A percentile compares a stretch with the other conserved stretches of the same genome.
phyloP scores from a whole-genome alignment of 2,888 invertebrate genomes.

The Cylindroiulus punctatus region DNA sequence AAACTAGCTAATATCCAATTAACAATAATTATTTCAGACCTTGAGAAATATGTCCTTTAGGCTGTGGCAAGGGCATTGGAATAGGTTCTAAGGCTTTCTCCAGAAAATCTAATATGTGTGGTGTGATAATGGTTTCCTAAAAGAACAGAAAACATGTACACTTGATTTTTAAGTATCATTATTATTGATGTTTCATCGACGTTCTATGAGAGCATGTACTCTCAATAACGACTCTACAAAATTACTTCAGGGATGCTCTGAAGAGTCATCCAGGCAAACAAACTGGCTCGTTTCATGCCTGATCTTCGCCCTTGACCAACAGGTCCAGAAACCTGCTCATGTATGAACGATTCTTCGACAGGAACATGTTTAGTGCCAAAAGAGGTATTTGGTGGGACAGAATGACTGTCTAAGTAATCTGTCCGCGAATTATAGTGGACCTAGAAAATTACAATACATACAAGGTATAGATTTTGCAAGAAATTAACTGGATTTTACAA shows the following conservation, averaged over 20 bases:
- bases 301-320: slow-evolving; percentile 55
- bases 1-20: too few relatives aligned
- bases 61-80: slow-evolving; percentile 70
- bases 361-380: not conserved
- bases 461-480: too few relatives aligned
- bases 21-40: not conserved
- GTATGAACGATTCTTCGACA: not conserved
- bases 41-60: slow-evolving; percentile 54
- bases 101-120: slow-evolving; percentile 94
- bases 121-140: slow-evolving; percentile 93
- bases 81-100: slow-evolving; percentile 97
- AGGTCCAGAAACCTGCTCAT: not conserved
- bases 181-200: not conserved
- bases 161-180: not conserved
- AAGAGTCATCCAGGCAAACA: slow-evolving; percentile 95
- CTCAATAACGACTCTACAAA: not conserved
- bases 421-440: slow-evolving; percentile 85
- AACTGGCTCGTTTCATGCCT: slow-evolving; percentile 83
- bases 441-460: slow-evolving; percentile 64
- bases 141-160: not conserved
- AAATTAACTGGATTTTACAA: slow-evolving; percentile 15
- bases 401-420: slow-evolving; percentile 72
- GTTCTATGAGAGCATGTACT: too few relatives aligned
- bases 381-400: slow-evolving; percentile 60
- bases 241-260: slow-evolving; percentile 88